A percentile compares a stretch with the other conserved stretches of the same genome.
Conservation (phyloP, 2,888 invertebrate genomes). For the Nesidiocoris tenuis region DNA sequence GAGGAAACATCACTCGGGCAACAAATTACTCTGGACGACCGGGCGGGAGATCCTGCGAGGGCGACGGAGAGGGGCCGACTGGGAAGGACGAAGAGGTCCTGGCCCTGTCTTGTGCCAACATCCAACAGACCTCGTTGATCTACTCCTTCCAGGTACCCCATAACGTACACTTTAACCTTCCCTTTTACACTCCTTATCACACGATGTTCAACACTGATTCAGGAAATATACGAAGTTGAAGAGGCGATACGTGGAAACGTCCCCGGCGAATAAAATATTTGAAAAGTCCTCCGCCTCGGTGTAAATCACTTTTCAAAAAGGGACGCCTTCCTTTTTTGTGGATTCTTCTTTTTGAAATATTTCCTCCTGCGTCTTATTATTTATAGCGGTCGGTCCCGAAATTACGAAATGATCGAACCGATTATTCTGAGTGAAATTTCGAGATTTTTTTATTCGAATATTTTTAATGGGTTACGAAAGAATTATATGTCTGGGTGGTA, state of each 20-base stretch:
- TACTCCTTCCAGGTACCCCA: not conserved
- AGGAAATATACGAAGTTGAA: slow-evolving; percentile 34
- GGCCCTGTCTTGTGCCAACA: not conserved
- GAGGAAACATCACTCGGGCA: slow-evolving; percentile 35
- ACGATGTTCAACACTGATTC: slow-evolving; percentile 41
- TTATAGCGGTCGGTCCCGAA: not conserved
- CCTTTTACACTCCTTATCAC: slow-evolving; percentile 36
- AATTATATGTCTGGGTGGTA: too few species aligned
- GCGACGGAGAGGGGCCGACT: not conserved
- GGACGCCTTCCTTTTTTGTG: slow-evolving; percentile 2
- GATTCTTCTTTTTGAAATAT: not conserved
- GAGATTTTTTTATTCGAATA: not conserved
- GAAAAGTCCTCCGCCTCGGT: slow-evolving; percentile 4
- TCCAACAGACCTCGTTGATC: not conserved
- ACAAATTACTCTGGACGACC: slow-evolving; percentile 27
- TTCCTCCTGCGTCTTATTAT: slow-evolving; percentile 2
- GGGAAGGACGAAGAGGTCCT: not conserved
- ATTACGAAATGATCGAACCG: not conserved
- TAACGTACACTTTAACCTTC: not conserved
- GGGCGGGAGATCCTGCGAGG: not conserved
- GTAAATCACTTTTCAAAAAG: slow-evolving; percentile 20
- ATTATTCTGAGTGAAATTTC: too few species aligned
- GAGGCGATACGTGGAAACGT: not conserved
- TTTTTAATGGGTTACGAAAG: too few species aligned
- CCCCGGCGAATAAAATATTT: slow-evolving; percentile 5